phyloP scores from a whole-genome alignment of 2,113 vertebrate species.

The Regulus satrapa region DNA sequence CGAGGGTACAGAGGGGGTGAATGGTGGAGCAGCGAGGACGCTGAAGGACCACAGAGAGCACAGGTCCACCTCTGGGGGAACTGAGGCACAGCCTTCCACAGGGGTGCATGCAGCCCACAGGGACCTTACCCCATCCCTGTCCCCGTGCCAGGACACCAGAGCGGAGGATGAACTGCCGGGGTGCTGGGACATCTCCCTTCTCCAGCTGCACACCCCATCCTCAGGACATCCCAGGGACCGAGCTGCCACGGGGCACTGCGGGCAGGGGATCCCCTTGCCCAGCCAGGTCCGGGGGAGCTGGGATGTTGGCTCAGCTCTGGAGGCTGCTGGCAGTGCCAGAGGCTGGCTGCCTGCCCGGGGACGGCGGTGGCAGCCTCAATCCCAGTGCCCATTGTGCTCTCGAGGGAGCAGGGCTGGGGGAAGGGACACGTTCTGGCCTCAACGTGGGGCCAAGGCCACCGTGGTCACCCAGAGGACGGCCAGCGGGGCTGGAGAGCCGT shows the following conservation, averaged over 20 bases:
- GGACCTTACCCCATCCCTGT: not conserved
- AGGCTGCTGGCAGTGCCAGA: not conserved
- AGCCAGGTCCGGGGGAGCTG: not conserved
- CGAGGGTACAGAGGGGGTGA: not conserved
- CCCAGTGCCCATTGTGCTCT: not conserved
- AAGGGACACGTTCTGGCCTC: not conserved
- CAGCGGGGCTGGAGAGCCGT: rapidly evolving
- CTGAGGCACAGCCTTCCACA: not conserved
- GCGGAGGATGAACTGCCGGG: not conserved
- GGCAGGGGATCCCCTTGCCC: not conserved
- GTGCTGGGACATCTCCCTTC: rapidly evolving
- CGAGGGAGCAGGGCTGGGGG: not conserved
- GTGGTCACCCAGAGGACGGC: not conserved
- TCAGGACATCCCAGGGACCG: rapidly evolving
- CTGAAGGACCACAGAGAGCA: not conserved
- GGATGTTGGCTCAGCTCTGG: not conserved
- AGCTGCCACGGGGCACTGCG: not conserved
- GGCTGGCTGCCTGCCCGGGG: not conserved
- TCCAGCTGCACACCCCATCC: not conserved
- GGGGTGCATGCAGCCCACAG: not conserved
- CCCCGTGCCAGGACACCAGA: not conserved
- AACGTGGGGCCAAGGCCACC: not conserved
- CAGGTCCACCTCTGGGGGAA: not conserved
- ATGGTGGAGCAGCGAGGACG: not conserved
- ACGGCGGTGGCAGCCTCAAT: not conserved